Conservation (phyloP, 2,113 vertebrate genomes). For the Egretta garzetta region DNA sequence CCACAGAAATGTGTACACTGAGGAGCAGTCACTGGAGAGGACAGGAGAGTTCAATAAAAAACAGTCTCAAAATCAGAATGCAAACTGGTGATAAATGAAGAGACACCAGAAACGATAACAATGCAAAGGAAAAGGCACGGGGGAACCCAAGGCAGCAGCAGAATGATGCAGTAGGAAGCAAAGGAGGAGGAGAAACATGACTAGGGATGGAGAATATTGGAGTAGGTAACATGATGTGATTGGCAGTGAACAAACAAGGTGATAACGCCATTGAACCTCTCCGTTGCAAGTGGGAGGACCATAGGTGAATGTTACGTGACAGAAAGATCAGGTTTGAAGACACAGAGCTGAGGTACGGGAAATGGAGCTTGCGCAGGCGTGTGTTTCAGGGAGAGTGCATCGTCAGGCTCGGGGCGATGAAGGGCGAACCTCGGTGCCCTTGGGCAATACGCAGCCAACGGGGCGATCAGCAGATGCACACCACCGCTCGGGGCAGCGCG, state of each 20-base stretch:
- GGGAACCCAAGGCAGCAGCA: neutral
- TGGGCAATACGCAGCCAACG: neutral
- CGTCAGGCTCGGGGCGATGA: neutral
- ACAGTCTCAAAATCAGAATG: neutral
- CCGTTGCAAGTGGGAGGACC: neutral
- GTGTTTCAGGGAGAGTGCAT: neutral
- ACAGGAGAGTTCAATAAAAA: neutral
- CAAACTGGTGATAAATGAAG: neutral
- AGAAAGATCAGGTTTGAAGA: neutral
- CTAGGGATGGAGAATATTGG: neutral
- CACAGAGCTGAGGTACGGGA: neutral
- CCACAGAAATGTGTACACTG: neutral
- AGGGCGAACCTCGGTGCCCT: neutral
- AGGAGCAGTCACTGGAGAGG: neutral
- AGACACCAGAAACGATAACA: neutral
- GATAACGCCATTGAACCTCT: neutral
- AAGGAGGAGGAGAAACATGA: neutral
- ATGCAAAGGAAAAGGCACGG: neutral
- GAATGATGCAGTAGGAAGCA: neutral
- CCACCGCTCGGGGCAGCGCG: neutral
- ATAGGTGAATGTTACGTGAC: neutral
- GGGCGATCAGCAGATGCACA: neutral
- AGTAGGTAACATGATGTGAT: slow-evolving; percentile 3
- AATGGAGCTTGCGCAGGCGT: neutral
- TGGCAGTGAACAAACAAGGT: slow-evolving; percentile 22